Percentiles rank a stretch among this genome's conserved stretches.
Conservation (phyloP, 2,888 invertebrate species). For the Sesia bembeciformis region DNA sequence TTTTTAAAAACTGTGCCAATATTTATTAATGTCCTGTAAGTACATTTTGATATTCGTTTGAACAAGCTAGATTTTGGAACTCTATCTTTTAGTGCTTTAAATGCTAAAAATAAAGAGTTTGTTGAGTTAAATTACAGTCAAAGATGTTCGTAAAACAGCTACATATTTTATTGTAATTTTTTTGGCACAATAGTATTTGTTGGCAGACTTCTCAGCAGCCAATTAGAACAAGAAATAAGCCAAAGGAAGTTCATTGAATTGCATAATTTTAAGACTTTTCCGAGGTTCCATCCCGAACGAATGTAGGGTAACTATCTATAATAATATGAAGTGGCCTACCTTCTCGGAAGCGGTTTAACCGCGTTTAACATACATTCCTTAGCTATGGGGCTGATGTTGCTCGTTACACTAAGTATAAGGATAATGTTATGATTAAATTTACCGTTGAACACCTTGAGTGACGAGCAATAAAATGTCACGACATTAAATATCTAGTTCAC, state of each 20-base stretch:
- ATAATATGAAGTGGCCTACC: slow-evolving; percentile 13
- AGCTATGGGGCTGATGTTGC: slow-evolving; percentile 28
- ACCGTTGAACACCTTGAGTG: slow-evolving; percentile 28
- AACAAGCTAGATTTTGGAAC: too few species aligned
- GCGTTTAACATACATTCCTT: slow-evolving; percentile 48
- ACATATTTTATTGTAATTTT: too few species aligned
- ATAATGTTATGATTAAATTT: slow-evolving; percentile 41
- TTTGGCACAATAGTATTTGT: too few species aligned
- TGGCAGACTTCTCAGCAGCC: too few species aligned
- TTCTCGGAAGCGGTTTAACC: slow-evolving; percentile 40
- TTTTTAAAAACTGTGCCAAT: neutral
- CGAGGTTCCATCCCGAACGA: neutral
- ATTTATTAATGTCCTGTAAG: too few species aligned
- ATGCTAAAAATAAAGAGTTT: too few species aligned
- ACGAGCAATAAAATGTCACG: slow-evolving; percentile 23
- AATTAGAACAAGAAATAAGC: too few species aligned
- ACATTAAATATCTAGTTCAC: slow-evolving; percentile 28
- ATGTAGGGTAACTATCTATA: slow-evolving; percentile 5
- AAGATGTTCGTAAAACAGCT: too few species aligned
- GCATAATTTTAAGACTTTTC: neutral
- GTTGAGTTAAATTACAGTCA: too few species aligned
- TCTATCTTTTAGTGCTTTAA: too few species aligned
- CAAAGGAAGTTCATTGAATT: neutral
- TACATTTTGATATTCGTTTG: too few species aligned
- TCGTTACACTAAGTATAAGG: slow-evolving; percentile 27